phyloP scores from a whole-genome alignment of 2,113 vertebrate genomes.

The Zingel zingel region DNA sequence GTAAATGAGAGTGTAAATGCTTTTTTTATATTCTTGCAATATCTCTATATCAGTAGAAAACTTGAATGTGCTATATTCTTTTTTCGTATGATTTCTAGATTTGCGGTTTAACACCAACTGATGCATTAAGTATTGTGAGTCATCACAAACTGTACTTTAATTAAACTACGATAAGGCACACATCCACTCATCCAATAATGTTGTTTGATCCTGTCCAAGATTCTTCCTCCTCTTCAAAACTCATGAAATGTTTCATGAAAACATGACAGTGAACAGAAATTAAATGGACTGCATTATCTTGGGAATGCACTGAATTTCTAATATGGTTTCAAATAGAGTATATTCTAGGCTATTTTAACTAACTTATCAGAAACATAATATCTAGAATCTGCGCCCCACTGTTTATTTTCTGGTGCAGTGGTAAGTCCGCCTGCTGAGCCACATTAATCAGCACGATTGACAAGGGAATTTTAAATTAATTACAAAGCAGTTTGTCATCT shows the following conservation, averaged over 20 bases:
- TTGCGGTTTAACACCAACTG: no score
- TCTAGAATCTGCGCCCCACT: no score
- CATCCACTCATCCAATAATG: not conserved
- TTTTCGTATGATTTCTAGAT: not conserved
- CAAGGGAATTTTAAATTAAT: no score
- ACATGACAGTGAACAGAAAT: not conserved
- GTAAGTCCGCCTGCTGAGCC: no score
- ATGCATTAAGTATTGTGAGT: no score
- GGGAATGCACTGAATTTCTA: not conserved
- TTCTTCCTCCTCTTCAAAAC: not conserved
- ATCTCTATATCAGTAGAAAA: no score
- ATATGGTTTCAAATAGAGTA: no score
- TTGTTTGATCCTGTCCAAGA: not conserved
- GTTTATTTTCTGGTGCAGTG: no score
- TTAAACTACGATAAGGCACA: not conserved
- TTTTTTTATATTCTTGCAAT: not conserved
- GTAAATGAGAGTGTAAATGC: not conserved
- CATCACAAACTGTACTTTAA: not conserved
- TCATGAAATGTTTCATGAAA: not conserved
- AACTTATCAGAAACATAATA: no score
- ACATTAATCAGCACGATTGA: no score
- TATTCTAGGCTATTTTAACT: no score
- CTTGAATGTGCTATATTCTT: not conserved
- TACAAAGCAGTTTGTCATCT: no score
- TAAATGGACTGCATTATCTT: not conserved